Percentiles rank a stretch among this genome's conserved stretches.
These are phyloP conservation scores for Brachynemurus nebulosus DNA, from an alignment of 2,888 invertebrate genomes.

Conservation along the genomic window DNA sequence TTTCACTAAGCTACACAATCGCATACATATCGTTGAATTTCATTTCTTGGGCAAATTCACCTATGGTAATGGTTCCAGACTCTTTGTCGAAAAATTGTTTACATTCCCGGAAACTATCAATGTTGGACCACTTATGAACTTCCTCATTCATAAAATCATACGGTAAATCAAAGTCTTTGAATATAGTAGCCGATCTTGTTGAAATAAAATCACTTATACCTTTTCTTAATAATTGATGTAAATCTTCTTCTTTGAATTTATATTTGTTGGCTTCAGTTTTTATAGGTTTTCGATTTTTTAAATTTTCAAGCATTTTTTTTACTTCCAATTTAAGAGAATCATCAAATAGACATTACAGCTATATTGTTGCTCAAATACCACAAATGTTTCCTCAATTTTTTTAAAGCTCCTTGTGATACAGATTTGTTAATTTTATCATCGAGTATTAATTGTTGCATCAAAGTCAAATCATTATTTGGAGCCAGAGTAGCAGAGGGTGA, in stretches of 20 bases:
- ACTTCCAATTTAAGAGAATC: slow-evolving; percentile 1
- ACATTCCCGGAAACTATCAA: neutral
- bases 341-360: slow-evolving; percentile 14
- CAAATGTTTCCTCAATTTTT: slow-evolving; percentile 13
- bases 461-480: neutral
- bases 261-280: neutral
- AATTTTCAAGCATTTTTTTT: slow-evolving; percentile 3
- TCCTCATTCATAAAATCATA: neutral
- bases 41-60: too few species aligned
- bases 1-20: too few species aligned
- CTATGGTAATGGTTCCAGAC: too few species aligned
- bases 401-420: slow-evolving; percentile 7
- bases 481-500: slow-evolving; percentile 9
- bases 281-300: neutral
- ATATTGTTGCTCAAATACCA: slow-evolving; percentile 16
- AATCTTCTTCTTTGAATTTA: too few species aligned
- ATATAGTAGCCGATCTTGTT: neutral
- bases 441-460: neutral
- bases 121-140: neutral
- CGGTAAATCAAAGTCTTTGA: neutral
- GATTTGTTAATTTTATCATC: neutral
- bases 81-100: neutral
- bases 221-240: too few species aligned
- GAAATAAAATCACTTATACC: too few species aligned
- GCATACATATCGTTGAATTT: too few species aligned